Conservation (phyloP, 2,113 vertebrate species). For the Petaurus breviceps region DNA sequence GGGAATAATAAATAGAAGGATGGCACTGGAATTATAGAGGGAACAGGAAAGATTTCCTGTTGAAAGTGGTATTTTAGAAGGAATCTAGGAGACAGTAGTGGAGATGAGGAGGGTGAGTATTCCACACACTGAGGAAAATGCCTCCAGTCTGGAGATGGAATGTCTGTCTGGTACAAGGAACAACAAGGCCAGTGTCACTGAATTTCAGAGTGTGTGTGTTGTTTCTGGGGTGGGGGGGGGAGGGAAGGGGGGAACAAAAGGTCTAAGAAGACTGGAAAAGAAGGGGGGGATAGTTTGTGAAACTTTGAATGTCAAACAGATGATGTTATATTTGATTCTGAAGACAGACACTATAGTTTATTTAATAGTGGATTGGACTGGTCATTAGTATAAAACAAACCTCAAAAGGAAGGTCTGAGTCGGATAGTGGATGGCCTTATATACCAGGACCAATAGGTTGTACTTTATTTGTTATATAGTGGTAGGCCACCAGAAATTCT, state of each 20-base stretch:
- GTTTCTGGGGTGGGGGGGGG: too few relatives aligned
- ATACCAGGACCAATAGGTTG: neutral
- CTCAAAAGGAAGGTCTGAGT: neutral
- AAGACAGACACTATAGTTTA: neutral
- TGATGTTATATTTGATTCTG: neutral
- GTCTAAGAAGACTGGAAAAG: neutral
- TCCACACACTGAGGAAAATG: neutral
- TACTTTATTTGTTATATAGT: neutral
- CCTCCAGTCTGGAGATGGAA: neutral
- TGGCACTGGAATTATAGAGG: neutral
- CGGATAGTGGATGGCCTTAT: neutral
- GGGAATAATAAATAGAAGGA: neutral
- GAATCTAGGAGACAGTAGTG: neutral
- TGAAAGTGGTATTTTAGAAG: neutral
- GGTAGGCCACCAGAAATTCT: neutral
- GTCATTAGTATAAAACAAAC: neutral
- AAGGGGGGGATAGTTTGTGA: neutral
- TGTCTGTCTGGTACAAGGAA: neutral
- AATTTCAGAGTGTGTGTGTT: neutral
- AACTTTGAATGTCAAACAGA: neutral
- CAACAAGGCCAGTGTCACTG: neutral
- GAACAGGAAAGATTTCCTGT: neutral
- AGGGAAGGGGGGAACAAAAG: neutral
- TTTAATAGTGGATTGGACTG: neutral
- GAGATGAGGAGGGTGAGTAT: neutral